These are phyloP conservation scores for Epizoanthus ramosus DNA, from an alignment of 92 coral and sea anemone species.

Conservation along the genomic window DNA sequence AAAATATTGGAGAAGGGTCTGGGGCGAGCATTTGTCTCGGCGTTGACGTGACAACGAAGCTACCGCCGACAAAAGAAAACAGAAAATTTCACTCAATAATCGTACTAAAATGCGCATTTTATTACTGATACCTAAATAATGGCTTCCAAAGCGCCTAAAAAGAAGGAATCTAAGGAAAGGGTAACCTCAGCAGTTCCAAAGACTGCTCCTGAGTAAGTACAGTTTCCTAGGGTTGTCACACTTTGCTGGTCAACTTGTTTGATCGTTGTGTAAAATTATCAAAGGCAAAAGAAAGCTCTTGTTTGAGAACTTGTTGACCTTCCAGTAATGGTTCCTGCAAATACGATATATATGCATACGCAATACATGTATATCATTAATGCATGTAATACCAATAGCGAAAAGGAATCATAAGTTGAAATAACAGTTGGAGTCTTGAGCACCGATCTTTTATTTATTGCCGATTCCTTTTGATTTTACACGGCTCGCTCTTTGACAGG, in stretches of 20 bases:
- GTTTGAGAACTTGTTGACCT: conserved; percentile 22
- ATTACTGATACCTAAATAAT: conserved; percentile 40
- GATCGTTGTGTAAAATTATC: conserved; percentile 15
- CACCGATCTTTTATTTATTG: too few species aligned
- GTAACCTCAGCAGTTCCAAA: conserved; percentile 90
- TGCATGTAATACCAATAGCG: background rate
- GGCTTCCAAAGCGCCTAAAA: conserved; percentile 97
- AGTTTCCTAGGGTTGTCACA: background rate
- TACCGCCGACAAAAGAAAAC: background rate
- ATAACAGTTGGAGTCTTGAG: background rate
- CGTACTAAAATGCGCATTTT: conserved; percentile 18
- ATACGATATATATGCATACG: background rate
- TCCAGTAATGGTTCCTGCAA: background rate
- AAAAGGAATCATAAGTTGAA: background rate
- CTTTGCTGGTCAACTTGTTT: background rate
- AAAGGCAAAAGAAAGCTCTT: background rate
- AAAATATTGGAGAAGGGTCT: background rate
- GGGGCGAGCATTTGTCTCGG: conserved; percentile 24
- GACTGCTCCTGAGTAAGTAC: conserved; percentile 89
- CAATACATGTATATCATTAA: background rate
- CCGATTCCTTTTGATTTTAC: too few species aligned
- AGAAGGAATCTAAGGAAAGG: conserved; percentile 97
- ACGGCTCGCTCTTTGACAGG: too few species aligned
- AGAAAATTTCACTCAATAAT: background rate
- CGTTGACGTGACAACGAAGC: conserved; percentile 47